phyloP scores from a whole-genome alignment of 2,113 vertebrate species.

The Ploceus nigricollis region DNA sequence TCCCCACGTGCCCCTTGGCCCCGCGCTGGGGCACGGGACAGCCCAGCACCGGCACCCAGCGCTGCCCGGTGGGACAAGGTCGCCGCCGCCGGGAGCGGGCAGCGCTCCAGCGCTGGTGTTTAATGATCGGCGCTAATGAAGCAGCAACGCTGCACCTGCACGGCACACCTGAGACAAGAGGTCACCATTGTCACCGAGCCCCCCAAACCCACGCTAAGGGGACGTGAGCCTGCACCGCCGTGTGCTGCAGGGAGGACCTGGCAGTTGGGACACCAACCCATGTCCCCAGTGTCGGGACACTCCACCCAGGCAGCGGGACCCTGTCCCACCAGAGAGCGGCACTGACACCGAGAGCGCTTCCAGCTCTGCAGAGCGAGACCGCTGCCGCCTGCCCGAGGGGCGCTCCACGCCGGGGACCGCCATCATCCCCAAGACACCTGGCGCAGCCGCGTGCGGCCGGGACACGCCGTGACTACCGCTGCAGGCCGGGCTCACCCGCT shows the following conservation, averaged over 20 bases:
- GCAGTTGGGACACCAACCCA: accelerated
- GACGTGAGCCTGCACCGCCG: background rate
- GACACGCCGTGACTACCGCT: background rate
- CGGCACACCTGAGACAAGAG: background rate
- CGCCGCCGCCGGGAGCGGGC: background rate
- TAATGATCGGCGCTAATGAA: background rate
- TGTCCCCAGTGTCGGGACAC: accelerated
- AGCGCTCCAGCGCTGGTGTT: background rate
- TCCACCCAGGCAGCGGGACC: background rate
- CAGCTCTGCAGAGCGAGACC: background rate
- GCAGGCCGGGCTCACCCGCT: background rate
- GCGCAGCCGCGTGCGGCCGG: background rate
- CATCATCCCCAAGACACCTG: background rate
- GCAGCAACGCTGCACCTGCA: background rate
- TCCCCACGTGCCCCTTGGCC: background rate
- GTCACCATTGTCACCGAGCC: background rate
- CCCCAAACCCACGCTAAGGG: background rate
- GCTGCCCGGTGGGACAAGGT: background rate
- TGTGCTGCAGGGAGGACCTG: accelerated
- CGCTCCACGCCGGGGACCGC: background rate
- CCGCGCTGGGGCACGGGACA: background rate
- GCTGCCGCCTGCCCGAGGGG: background rate
- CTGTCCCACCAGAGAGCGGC: background rate
- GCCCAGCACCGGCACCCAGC: background rate
- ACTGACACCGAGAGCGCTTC: no score